Percentiles rank a stretch among this genome's conserved stretches.
Evolutionary conservation across 2,888 invertebrate species (phyloP).

Genomic region (Asteroscopus sphinx): DNA sequence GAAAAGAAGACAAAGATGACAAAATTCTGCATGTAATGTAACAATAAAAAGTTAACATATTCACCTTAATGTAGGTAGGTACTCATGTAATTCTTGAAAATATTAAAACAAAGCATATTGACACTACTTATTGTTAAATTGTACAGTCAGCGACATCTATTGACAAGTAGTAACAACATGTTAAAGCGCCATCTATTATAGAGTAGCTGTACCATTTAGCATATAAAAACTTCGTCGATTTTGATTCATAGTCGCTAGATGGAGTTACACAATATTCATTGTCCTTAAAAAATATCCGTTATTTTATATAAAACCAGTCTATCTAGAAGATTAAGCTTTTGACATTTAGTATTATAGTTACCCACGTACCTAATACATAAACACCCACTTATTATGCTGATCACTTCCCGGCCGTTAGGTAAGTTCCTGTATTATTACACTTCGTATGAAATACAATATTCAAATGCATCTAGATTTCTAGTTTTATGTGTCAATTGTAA

Average conservation of each 20-base stretch:
- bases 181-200: conserved; percentile 31
- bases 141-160: conserved; percentile 28
- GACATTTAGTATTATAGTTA: neutral
- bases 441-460: conserved; percentile 15
- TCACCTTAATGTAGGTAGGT: no score
- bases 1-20: no score
- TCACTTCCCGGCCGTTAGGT: conserved; percentile 17
- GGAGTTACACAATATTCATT: neutral
- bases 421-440: conserved; percentile 16
- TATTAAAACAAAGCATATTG: no score
- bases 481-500: conserved; percentile 24
- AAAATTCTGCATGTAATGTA: no score
- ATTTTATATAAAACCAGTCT: no score
- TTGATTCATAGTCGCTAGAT: conserved; percentile 16
- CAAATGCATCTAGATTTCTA: conserved; percentile 32
- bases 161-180: conserved; percentile 5
- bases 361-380: neutral
- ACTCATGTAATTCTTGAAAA: no score
- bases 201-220: conserved; percentile 12
- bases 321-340: neutral
- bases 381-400: conserved; percentile 3
- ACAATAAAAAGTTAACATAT: no score
- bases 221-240: neutral
- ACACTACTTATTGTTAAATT: no score
- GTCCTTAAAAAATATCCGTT: no score